A percentile compares a stretch with the other conserved stretches of the same genome.
Conservation (phyloP, 2,888 invertebrate species). For the Drosophila subquinaria region DNA sequence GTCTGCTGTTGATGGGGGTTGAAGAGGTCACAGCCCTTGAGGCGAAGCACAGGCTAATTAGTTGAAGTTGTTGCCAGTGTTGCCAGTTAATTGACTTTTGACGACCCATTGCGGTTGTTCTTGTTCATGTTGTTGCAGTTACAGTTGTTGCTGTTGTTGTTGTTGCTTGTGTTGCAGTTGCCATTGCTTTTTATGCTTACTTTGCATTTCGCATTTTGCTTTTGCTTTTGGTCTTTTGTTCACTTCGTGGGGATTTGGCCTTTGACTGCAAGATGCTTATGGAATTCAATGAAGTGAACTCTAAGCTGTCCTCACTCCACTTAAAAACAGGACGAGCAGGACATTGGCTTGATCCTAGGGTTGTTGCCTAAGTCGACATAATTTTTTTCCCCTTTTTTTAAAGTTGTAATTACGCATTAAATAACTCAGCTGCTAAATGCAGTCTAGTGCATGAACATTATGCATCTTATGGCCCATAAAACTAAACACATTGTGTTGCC, state of each 20-base stretch:
- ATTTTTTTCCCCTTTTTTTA: slow-evolving; percentile 16
- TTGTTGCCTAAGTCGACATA: slow-evolving; percentile 43
- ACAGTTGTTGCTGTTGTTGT: slow-evolving; percentile 1
- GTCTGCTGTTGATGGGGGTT: slow-evolving; percentile 13
- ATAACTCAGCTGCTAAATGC: slow-evolving; percentile 56
- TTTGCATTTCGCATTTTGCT: slow-evolving; percentile 22
- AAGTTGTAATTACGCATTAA: slow-evolving; percentile 75
- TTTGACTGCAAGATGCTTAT: slow-evolving; percentile 56
- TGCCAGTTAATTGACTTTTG: slow-evolving; percentile 78
- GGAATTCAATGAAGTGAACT: slow-evolving; percentile 70
- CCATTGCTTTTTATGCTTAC: slow-evolving; percentile 53
- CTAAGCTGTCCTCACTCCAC: slow-evolving; percentile 63
- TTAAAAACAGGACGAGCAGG: background rate
- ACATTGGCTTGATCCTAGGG: slow-evolving; percentile 9
- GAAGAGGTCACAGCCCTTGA: slow-evolving; percentile 55
- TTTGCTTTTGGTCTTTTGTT: slow-evolving; percentile 26
- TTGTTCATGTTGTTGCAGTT: slow-evolving; percentile 19
- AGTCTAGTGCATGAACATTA: slow-evolving; percentile 60
- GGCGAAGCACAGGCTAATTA: slow-evolving; percentile 70
- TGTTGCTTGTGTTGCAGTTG: slow-evolving; percentile 25
- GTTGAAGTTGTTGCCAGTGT: slow-evolving; percentile 74
- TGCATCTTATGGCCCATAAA: slow-evolving; percentile 68
- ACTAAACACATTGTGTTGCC: slow-evolving; percentile 74
- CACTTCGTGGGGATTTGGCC: slow-evolving; percentile 24
- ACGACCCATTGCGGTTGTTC: slow-evolving; percentile 62